Conservation (phyloP, 2,113 vertebrate species). For the Ciconia stormi region DNA sequence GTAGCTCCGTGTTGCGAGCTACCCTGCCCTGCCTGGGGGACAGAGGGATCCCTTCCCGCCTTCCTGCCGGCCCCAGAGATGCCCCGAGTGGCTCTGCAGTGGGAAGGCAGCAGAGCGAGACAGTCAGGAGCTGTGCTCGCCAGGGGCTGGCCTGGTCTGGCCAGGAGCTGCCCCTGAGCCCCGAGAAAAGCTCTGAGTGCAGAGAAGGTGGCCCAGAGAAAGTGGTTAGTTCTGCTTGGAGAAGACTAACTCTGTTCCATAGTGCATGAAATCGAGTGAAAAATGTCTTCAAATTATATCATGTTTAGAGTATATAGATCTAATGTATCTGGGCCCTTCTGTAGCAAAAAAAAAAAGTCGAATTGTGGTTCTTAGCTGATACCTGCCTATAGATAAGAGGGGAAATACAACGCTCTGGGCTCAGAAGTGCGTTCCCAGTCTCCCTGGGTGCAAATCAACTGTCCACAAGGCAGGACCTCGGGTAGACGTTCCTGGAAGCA, state of each 20-base stretch:
- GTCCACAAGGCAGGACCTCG: no score
- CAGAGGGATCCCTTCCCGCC: not conserved
- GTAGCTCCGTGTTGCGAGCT: not conserved
- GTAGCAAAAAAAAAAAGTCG: not conserved
- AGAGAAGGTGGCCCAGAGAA: not conserved
- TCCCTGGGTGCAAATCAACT: not conserved
- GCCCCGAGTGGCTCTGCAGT: fast-evolving
- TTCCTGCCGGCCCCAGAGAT: not conserved
- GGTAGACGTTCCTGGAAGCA: not conserved
- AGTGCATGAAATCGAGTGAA: not conserved
- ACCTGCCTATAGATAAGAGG: not conserved
- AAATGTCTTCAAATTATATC: not conserved
- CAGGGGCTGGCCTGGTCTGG: not conserved
- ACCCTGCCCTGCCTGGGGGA: not conserved
- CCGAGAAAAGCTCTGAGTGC: not conserved
- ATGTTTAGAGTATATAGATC: not conserved
- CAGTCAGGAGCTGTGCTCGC: not conserved
- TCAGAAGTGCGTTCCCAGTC: not conserved
- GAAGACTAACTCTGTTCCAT: not conserved
- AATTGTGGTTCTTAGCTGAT: not conserved
- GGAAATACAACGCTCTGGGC: not conserved
- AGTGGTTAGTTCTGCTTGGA: not conserved
- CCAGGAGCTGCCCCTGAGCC: not conserved
- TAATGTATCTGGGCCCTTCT: not conserved
- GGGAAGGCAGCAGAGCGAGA: no score